Conservation (phyloP, 2,113 vertebrate genomes). For the Patagioenas fasciata region DNA sequence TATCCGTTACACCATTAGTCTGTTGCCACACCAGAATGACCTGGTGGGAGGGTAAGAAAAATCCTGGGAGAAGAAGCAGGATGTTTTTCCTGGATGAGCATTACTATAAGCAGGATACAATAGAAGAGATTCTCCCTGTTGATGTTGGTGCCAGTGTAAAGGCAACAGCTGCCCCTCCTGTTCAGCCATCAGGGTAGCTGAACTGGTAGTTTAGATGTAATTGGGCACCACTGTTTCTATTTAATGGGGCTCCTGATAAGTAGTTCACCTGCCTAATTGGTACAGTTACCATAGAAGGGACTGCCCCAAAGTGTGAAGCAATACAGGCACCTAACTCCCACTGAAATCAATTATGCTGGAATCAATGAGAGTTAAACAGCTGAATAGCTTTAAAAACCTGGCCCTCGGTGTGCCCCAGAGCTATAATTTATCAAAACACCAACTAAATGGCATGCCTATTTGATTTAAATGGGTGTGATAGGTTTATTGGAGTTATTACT, state of each 20-base stretch:
- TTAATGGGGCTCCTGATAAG: slow-evolving; percentile 53
- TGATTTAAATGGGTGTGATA: slow-evolving; percentile 17
- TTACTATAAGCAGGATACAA: not conserved
- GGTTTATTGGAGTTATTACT: slow-evolving; percentile 14
- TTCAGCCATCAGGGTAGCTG: not conserved
- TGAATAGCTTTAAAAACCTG: slow-evolving; percentile 55
- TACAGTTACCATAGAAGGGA: slow-evolving; percentile 24
- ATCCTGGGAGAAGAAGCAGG: not conserved
- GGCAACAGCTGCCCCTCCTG: not conserved
- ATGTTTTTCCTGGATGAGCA: not conserved
- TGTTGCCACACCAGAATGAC: not conserved
- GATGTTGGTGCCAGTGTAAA: not conserved
- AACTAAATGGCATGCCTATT: slow-evolving; percentile 39
- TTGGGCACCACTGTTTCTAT: slow-evolving; percentile 33
- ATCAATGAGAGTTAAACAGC: slow-evolving; percentile 60
- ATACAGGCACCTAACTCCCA: slow-evolving; percentile 53
- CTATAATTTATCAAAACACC: slow-evolving; percentile 55
- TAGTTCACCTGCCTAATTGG: slow-evolving; percentile 48
- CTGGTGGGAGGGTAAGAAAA: not conserved
- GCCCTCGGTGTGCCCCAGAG: not conserved
- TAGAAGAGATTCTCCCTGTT: not conserved
- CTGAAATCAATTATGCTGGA: slow-evolving; percentile 60
- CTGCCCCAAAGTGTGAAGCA: slow-evolving; percentile 20
- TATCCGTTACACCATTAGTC: slow-evolving; percentile 13
- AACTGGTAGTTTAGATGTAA: slow-evolving; percentile 45